Evolutionary conservation across 2,797 vertebrate species (phyloP), one percentile per base, ranked within the genome.

Genomic region (Hydrolagus colliei): DNA sequence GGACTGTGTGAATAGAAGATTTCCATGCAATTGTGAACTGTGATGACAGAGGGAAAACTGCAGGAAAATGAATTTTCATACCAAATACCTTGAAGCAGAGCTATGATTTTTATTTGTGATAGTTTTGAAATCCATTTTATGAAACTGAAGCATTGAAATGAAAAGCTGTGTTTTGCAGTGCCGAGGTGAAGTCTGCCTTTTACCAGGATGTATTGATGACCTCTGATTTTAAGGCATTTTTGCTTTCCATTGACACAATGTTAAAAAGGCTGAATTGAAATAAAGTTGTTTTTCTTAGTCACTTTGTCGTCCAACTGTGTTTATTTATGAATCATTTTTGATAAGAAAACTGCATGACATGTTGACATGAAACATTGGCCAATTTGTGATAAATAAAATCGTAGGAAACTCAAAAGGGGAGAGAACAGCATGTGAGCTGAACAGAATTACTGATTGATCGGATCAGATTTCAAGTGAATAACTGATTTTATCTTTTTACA

Each of bases 41-140:
- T 63, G 65, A 32, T 67, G 27, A 16, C 71, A 32, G 79, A 35
- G 65, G 65, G 32, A 59, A 52, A 84, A 84, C 32, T 84, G n/a
- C 67, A 41, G 79, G 65, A 84, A 84, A 84, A 84, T 84, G 62
- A 68, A 71, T 84, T 84, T 84, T 84, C 79, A 84, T 68, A 68
- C 79, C 32, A 52, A 35, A 71, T 68, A 84, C 22, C 79, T 71
- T n/a, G 71, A 71, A 71, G 65, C 62, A 35, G 65, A 84, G 65
- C 79, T 4, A 18, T 84, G 79, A 84, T 84, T 84, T 84, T 84
- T 84, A 84, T 84, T 84, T 84, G 65, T 71, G 79, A 84, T 84
- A 84, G 79, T 84, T 84, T 84, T 84, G 63, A 84, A 84, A 84
- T 71, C 79, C 65, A 84, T 61, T 35, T 68, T 68, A 67, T 82